These are phyloP conservation scores for Pachydiplax longipennis DNA, from an alignment of 2,888 invertebrate genomes.

Conservation along the genomic window DNA sequence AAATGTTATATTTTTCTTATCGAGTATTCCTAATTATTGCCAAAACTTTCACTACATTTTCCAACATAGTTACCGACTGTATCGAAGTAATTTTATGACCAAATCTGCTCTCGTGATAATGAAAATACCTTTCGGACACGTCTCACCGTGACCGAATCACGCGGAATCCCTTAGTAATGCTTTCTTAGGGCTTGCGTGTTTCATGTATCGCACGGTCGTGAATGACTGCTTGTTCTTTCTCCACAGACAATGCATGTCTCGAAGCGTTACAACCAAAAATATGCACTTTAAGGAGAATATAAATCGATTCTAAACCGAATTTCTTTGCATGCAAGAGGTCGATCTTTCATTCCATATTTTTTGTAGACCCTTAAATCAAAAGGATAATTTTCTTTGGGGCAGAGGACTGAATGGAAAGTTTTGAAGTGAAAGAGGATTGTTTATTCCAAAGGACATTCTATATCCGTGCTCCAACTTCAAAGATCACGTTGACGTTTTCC, in stretches of 20 bases:
- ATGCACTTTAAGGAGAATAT: background rate
- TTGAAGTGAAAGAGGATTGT: too few relatives aligned
- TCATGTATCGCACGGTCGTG: background rate
- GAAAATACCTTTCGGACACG: background rate
- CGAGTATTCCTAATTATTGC: too few relatives aligned
- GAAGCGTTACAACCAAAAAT: background rate
- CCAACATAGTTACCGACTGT: too few relatives aligned
- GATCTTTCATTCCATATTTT: background rate
- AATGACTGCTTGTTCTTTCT: background rate
- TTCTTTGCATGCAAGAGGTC: background rate
- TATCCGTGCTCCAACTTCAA: too few relatives aligned
- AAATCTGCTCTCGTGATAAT: too few relatives aligned
- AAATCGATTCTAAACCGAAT: background rate
- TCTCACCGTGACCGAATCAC: background rate
- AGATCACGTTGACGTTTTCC: too few relatives aligned
- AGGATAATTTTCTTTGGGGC: too few relatives aligned
- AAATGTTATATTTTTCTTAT: too few relatives aligned
- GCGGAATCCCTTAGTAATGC: background rate
- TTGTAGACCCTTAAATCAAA: background rate
- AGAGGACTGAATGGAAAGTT: too few relatives aligned
- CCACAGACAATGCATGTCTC: background rate
- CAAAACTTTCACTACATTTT: too few relatives aligned
- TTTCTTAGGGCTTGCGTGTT: background rate
- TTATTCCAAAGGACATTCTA: too few relatives aligned
- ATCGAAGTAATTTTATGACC: too few relatives aligned